Conservation (phyloP, 2,888 invertebrate genomes). For the Mythimna impura region DNA sequence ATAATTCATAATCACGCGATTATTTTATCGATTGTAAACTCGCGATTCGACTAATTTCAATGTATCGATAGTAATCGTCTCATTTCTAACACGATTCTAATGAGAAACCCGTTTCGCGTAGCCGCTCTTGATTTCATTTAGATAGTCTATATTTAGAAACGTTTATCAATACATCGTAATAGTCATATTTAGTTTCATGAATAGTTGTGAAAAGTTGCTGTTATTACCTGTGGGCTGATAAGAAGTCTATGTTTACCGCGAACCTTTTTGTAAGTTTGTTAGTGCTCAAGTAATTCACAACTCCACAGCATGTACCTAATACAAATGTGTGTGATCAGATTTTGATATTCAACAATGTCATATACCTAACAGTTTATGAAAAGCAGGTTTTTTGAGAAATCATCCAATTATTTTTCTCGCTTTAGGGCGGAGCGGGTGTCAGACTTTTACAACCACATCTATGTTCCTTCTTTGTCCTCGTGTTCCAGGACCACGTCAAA, state of each 20-base stretch:
- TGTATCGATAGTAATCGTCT: slow-evolving; percentile 42
- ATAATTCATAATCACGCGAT: neutral
- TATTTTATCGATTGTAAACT: slow-evolving; percentile 34
- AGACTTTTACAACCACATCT: too few species aligned
- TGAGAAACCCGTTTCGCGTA: slow-evolving; percentile 65
- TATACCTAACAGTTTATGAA: neutral
- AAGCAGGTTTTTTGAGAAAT: neutral
- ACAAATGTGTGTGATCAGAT: slow-evolving; percentile 2
- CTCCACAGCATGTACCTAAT: neutral
- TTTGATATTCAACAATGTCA: neutral
- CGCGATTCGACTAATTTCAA: slow-evolving; percentile 34
- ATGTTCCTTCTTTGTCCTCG: too few species aligned
- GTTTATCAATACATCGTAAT: slow-evolving; percentile 58
- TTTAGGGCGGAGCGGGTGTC: too few species aligned
- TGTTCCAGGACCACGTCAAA: too few species aligned
- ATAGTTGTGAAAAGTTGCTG: slow-evolving; percentile 33
- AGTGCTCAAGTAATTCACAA: neutral
- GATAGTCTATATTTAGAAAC: slow-evolving; percentile 66
- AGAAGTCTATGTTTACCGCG: slow-evolving; percentile 5
- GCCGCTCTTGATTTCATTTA: slow-evolving; percentile 74
- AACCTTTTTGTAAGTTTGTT: slow-evolving; percentile 1
- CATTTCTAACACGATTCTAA: slow-evolving; percentile 59
- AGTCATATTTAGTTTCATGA: slow-evolving; percentile 40
- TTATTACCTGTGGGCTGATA: slow-evolving; percentile 8
- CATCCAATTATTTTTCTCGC: too few species aligned